Evolutionary conservation across 2,797 vertebrate species (phyloP).

Genomic region (Epinephelus coioides): DNA sequence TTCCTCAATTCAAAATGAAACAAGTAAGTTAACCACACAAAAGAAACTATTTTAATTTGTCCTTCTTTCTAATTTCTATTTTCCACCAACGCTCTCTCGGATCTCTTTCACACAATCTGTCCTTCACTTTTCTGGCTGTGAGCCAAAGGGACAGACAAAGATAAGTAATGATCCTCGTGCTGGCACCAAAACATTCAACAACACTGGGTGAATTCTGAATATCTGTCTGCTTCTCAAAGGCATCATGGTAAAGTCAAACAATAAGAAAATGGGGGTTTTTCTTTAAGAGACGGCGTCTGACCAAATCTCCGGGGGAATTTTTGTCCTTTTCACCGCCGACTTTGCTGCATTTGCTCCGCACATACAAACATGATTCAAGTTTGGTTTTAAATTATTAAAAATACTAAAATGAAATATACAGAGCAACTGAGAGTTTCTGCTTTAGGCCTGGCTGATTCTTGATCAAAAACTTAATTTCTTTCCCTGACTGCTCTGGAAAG

Average conservation of each 20-base stretch:
- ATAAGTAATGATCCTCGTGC: background rate
- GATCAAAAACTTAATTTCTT: background rate
- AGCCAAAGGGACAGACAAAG: conserved; percentile 1
- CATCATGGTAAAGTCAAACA: background rate
- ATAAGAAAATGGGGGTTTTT: background rate
- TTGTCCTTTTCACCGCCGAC: background rate
- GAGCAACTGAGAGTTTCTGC: background rate
- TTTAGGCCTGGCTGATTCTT: background rate
- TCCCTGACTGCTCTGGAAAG: background rate
- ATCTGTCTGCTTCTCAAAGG: background rate
- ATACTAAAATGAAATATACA: background rate
- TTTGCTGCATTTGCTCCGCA: background rate
- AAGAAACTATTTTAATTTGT: too few species aligned
- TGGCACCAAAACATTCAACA: background rate
- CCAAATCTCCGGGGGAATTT: background rate
- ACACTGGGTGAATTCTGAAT: background rate
- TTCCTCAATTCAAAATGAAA: background rate
- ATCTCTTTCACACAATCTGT: conserved; percentile 3
- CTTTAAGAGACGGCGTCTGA: background rate
- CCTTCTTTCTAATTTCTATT: too few species aligned
- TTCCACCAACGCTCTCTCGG: background rate
- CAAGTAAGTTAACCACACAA: background rate
- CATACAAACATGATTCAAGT: background rate
- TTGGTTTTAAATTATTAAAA: background rate
- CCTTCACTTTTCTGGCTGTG: background rate